Percentiles rank a stretch among this genome's conserved stretches.
Evolutionary conservation across 2,888 invertebrate species (phyloP).

Genomic region (Pseudococcus longispinus): DNA sequence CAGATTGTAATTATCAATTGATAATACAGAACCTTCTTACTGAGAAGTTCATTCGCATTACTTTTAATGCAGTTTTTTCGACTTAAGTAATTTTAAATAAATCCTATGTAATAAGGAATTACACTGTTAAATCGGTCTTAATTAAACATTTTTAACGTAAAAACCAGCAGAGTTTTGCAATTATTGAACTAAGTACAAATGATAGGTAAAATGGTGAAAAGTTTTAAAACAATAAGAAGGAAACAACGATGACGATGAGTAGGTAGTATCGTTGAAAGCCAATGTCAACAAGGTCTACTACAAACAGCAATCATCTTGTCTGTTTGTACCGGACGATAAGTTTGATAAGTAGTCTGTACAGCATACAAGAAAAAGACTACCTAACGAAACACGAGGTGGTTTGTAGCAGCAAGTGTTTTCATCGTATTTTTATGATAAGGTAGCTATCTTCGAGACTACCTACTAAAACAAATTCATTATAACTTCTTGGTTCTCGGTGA

Average conservation of each 20-base stretch:
- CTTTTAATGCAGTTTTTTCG: too few species aligned
- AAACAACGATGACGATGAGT: not conserved
- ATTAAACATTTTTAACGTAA: too few species aligned
- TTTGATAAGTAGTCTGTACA: not conserved
- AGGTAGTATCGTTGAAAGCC: not conserved
- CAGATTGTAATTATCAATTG: too few species aligned
- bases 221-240: not conserved
- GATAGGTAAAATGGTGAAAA: too few species aligned
- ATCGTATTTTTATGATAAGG: not conserved
- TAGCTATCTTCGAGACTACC: not conserved
- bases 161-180: too few species aligned
- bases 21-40: too few species aligned
- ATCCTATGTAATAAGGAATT: too few species aligned
- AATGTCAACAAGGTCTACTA: conserved; percentile 41
- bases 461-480: too few species aligned
- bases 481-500: not conserved
- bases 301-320: conserved; percentile 8
- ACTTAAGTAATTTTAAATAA: too few species aligned
- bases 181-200: too few species aligned
- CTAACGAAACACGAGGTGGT: conserved; percentile 12
- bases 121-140: too few species aligned
- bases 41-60: too few species aligned
- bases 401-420: not conserved
- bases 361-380: conserved; percentile 4
- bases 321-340: not conserved